Evolutionary conservation across 2,113 vertebrate genomes (phyloP), one percentile per base, ranked within the genome.

Genomic region (Archilochus colubris): DNA sequence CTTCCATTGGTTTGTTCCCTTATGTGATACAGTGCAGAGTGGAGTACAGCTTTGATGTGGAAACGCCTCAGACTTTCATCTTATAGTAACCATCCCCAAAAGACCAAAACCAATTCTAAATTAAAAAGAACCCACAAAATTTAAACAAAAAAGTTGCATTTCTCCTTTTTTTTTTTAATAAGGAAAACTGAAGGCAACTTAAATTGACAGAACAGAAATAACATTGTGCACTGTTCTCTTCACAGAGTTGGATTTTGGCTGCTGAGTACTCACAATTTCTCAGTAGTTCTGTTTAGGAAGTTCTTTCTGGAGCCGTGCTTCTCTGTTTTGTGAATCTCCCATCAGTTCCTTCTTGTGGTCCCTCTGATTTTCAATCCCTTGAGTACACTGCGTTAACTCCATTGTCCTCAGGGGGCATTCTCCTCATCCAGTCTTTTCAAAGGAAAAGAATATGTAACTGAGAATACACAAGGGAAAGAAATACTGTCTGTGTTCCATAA

Each of bases 31-130:
- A 66, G 87, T 55, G 17, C 33, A 38, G 73, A 91, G 46, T 44
- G 16, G 48, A 88, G 38, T 55, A 59, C 17, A 70, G 86, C 91
- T 96, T 88, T 94, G 94, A 91, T 88, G 86, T 91, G 76, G 62
- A 86, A 94, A 91, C 70, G 43, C n/a, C 68, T 94, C 55, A 77
- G 64, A 38, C 64, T 91, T 91, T 84, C 22, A 55, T 92, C 73
- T 86, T 70, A 38, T 24, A 91, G 89, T 91, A 28, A 96, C 17
- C 20, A 87, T 15, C 27, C 89, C 17, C 48, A 86, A 63, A 95
- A 94, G 64, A 91, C 75, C 0, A 7, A 79, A 86, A 53, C 67
- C 67, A 31, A 15, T 20, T 44, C 17, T 55, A 61, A 69, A 69
- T 7, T 58, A 40, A 67, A 33, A 79, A 66, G 33, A 44, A 53